Conservation (phyloP, 2,113 vertebrate genomes). For the Petrocephalus microphthalmus region DNA sequence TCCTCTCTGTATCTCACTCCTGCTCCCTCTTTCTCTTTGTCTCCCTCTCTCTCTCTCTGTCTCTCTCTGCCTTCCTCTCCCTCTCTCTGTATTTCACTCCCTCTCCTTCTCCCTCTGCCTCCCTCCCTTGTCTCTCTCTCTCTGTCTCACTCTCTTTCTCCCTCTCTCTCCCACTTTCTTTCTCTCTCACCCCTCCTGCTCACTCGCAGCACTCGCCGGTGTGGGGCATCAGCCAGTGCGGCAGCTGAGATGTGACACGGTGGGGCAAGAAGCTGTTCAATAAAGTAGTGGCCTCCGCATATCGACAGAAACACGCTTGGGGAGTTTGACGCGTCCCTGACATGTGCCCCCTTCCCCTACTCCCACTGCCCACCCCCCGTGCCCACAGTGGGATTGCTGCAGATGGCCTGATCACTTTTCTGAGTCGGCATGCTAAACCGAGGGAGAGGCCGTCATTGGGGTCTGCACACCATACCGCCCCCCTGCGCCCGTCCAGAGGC, state of each 20-base stretch:
- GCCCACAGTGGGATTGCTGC: slow-evolving; percentile 37
- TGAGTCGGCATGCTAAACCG: slow-evolving; percentile 22
- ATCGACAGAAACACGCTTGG: slow-evolving; percentile 62
- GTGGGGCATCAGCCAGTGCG: slow-evolving; percentile 38
- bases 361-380: slow-evolving; percentile 32
- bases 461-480: background rate
- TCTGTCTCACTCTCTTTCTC: no score
- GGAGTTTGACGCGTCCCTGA: slow-evolving; percentile 53
- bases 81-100: background rate
- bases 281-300: slow-evolving; percentile 58
- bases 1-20: background rate
- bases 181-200: background rate
- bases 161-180: background rate
- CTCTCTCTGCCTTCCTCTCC: no score
- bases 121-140: no score
- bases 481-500: background rate
- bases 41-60: background rate
- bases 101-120: no score
- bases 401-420: slow-evolving; percentile 24
- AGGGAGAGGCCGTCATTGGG: background rate
- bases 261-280: slow-evolving; percentile 52
- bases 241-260: slow-evolving; percentile 55
- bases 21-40: background rate
- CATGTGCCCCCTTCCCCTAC: background rate
- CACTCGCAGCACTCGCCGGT: slow-evolving; percentile 18